Evolutionary conservation across 2,888 invertebrate genomes (phyloP).

Genomic region (Allygus modestus): DNA sequence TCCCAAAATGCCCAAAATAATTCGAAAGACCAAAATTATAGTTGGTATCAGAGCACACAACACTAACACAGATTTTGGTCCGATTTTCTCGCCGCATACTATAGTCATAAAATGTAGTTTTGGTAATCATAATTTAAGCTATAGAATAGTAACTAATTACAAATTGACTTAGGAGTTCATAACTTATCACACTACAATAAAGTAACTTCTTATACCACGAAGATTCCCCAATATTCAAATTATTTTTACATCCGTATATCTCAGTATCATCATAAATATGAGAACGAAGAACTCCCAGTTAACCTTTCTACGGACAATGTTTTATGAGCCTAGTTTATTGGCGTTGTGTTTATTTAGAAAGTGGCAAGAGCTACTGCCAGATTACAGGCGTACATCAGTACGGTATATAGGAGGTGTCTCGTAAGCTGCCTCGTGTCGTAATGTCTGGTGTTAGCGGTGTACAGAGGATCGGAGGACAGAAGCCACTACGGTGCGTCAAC

Average conservation of each 20-base stretch:
- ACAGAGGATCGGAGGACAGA: not conserved
- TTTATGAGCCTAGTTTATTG: not conserved
- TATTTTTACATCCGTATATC: not conserved
- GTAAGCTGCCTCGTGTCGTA: not conserved
- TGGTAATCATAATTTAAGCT: no score
- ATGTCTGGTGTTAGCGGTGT: not conserved
- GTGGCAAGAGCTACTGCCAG: not conserved
- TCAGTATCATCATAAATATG: not conserved
- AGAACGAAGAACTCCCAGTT: not conserved
- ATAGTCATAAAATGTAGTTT: no score
- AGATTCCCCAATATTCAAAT: not conserved
- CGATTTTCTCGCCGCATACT: no score
- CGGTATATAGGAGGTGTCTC: not conserved
- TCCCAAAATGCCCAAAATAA: no score
- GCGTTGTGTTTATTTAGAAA: constrained; percentile 5
- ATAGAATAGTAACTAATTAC: no score
- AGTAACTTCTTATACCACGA: no score
- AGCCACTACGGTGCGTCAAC: not conserved
- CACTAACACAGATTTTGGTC: no score
- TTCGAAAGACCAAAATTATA: no score
- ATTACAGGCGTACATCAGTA: constrained; percentile 22
- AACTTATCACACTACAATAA: no score
- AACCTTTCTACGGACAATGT: not conserved
- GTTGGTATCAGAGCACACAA: no score
- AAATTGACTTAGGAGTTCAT: no score